Base-by-base conservation (phyloP, 37 sponge, comb jelly and placozoan genomes). In the Geodia barretti region DNA sequence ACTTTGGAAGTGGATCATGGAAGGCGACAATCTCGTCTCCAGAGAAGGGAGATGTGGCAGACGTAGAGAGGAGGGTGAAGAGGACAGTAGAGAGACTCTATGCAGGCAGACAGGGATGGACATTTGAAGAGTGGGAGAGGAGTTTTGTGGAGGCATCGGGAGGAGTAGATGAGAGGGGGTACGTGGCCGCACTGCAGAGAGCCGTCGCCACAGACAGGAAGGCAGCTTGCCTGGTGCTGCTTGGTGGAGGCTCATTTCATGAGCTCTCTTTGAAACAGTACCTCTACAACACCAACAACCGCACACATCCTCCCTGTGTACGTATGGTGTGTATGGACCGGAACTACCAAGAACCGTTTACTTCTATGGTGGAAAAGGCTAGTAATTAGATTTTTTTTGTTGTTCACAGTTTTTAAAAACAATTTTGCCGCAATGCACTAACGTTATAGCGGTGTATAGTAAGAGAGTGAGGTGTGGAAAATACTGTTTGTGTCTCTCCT, bases 161-260 rank as follows among this genome's bases (percentile, higher is more conserved):
- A 30, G 76, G 76, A 11, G 33, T 35, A 2, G 34, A 33, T 7
- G 30, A 7, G 36, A 1, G 25, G 38, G 64, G 77, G 19, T 77
- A 77, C 40, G 60, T 77, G 59, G 77, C 77, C 38, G 77, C 77
- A 1, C 64, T 77, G 5, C 77, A 77, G 41, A 77, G 77, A 33
- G 60, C 40, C 25, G 37, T 77, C 21, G 77, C 77, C 41, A 47
- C 11, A 7, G 14, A 47, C 14, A n/a, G n/a, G n/a, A n/a, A n/a
- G n/a, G 39, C 77, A 23, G 31, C n/a, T 4, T 77, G 77, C 39
- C 62, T 77, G 25, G 65, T 77, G 39, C 77, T 77, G 2, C 20
- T 77, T 31, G 77, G 77, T 14, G 77, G 77, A 30, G 77, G 77
- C 1, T 14, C 3, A 1, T 77, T 77, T 62, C 77, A 77, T 35